Percentiles rank a stretch among this genome's conserved stretches.
These are phyloP conservation scores for Mesorhabditis sp. DNA, from an alignment of 2,888 invertebrate genomes.

Conservation along the genomic window DNA sequence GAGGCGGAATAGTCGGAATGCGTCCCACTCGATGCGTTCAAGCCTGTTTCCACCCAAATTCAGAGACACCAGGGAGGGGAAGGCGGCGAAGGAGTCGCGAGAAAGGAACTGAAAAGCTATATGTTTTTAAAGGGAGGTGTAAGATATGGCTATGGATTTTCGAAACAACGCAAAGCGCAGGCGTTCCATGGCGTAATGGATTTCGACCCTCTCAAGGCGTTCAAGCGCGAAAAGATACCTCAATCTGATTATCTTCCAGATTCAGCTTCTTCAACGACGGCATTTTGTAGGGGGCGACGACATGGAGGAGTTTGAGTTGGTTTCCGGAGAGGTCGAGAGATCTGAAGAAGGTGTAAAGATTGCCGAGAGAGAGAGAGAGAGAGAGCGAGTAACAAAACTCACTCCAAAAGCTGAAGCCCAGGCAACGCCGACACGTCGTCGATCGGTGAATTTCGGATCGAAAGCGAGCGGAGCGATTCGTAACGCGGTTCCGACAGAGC, in stretches of 20 bases:
- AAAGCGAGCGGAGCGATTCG: neutral
- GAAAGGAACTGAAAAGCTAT: neutral
- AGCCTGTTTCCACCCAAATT: neutral
- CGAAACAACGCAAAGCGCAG: too few species aligned
- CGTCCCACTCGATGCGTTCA: neutral
- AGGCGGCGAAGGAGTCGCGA: neutral
- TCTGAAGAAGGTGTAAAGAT: neutral
- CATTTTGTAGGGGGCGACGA: constrained; percentile 2
- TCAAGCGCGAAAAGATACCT: neutral
- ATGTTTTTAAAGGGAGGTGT: too few species aligned
- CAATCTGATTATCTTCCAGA: neutral
- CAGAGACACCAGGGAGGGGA: neutral
- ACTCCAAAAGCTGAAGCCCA: neutral
- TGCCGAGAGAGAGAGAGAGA: neutral
- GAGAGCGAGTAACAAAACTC: neutral
- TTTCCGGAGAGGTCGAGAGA: neutral
- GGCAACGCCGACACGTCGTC: neutral
- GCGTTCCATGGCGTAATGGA: too few species aligned
- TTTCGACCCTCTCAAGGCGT: too few species aligned
- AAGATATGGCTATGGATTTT: too few species aligned
- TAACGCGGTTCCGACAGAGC: neutral
- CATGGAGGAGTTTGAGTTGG: neutral
- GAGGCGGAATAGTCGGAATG: neutral
- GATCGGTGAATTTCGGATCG: neutral
- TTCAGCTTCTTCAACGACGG: neutral